Percentiles rank a stretch among this genome's conserved stretches.
phyloP scores from a whole-genome alignment of 2,888 invertebrate species.

The Chamaedrilus cognettii region DNA sequence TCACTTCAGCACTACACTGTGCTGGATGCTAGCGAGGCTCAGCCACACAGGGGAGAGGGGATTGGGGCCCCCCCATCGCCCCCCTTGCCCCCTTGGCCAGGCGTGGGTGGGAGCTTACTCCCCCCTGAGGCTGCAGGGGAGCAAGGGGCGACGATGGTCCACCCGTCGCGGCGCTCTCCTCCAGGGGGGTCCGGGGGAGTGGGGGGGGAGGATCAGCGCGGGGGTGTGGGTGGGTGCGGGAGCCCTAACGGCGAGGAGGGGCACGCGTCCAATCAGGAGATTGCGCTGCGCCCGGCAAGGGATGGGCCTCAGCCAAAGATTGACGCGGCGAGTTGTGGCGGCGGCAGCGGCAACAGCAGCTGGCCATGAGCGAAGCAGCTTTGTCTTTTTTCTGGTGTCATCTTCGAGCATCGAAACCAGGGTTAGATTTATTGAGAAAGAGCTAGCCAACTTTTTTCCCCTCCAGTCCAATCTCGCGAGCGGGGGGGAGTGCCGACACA shows the following conservation, averaged over 20 bases:
- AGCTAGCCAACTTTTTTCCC: no score
- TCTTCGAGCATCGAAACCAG: no score
- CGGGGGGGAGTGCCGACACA: no score
- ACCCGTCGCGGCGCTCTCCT: background rate
- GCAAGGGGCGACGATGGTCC: background rate
- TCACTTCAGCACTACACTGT: conserved; percentile 28
- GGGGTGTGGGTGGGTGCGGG: background rate
- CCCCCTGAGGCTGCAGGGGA: background rate
- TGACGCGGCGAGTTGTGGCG: background rate
- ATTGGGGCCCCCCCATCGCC: conserved; percentile 2
- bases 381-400: no score
- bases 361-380: no score
- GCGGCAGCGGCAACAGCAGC: conserved; percentile 11
- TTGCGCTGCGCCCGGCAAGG: conserved; percentile 9
- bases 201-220: background rate
- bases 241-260: conserved; percentile 6
- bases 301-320: conserved; percentile 3
- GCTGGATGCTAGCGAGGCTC: conserved; percentile 25
- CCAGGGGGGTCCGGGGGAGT: background rate
- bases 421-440: no score
- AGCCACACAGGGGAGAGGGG: conserved; percentile 7
- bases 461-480: no score
- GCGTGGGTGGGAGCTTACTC: no score
- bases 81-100: conserved; percentile 1
- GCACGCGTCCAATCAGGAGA: conserved; percentile 1